Evolutionary conservation across 1,140 invertebrate genomes (phyloP).

Genomic region (Drosophila takahashii): DNA sequence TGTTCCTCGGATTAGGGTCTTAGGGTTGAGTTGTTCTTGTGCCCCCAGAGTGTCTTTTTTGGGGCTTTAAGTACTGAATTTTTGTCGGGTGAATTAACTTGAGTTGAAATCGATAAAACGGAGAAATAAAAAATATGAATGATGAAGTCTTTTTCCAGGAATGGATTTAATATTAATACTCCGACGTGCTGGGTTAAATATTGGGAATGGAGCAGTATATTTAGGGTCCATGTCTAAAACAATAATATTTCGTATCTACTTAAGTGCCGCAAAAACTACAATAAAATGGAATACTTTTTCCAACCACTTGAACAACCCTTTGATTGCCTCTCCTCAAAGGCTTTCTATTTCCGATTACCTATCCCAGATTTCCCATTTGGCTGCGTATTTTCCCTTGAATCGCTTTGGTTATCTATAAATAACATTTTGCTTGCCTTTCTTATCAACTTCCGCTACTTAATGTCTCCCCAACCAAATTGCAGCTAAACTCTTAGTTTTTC

Average conservation of each 20-base stretch:
- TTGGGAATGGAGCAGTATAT: not conserved
- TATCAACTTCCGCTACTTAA: conserved; percentile 54
- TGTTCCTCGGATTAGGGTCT: conserved; percentile 43
- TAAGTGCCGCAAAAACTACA: conserved; percentile 1
- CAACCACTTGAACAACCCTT: conserved; percentile 20
- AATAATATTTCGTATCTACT: not conserved
- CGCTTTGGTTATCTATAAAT: conserved; percentile 41
- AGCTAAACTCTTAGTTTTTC: conserved; percentile 34
- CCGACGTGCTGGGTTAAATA: not conserved
- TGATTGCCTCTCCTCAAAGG: conserved; percentile 6
- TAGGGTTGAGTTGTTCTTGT: conserved; percentile 4
- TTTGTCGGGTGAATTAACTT: conserved; percentile 9
- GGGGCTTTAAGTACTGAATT: conserved; percentile 14
- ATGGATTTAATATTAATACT: not conserved
- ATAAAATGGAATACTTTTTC: conserved; percentile 16
- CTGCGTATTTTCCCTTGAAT: conserved; percentile 4
- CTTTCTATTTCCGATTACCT: conserved; percentile 16
- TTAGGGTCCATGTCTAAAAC: not conserved
- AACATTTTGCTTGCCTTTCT: conserved; percentile 47
- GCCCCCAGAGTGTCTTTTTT: not conserved
- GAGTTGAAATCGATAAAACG: conserved; percentile 16
- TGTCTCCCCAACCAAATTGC: conserved; percentile 23
- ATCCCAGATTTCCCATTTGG: conserved; percentile 22
- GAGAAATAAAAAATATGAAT: conserved; percentile 16
- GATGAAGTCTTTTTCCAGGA: not conserved